Evolutionary conservation across 1,140 invertebrate species (phyloP).

Genomic region (Neocloeon triangulifer): DNA sequence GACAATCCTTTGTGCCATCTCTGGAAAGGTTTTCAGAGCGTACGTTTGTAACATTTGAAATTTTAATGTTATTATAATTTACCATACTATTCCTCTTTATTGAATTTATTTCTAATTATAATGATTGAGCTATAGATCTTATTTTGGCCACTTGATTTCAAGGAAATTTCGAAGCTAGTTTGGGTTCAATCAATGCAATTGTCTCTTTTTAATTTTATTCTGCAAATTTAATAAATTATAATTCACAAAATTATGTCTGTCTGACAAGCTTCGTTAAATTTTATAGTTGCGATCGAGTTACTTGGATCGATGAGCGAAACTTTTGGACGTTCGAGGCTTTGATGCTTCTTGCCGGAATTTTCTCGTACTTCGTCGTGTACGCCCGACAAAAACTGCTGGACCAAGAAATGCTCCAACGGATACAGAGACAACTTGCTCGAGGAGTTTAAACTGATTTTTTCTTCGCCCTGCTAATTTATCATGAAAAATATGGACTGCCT

Average conservation of each 20-base stretch:
- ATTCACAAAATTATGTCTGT: conserved; percentile 5
- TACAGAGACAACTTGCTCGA: conserved; percentile 29
- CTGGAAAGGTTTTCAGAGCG: conserved; percentile 42
- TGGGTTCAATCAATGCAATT: too few relatives aligned
- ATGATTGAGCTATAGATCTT: too few relatives aligned
- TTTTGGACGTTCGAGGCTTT: conserved; percentile 69
- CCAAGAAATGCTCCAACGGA: conserved; percentile 27
- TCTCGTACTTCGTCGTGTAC: conserved; percentile 30
- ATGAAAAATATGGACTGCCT: conserved; percentile 17
- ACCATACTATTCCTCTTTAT: too few relatives aligned
- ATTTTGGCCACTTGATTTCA: too few relatives aligned
- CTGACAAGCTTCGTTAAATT: conserved; percentile 5
- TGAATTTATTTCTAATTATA: too few relatives aligned
- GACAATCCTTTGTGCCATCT: conserved; percentile 37
- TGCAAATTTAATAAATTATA: not conserved
- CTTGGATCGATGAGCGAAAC: conserved; percentile 21
- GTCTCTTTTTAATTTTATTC: too few relatives aligned
- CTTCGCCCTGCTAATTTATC: too few relatives aligned
- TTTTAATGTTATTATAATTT: conserved; percentile 7
- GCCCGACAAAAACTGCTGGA: conserved; percentile 31
- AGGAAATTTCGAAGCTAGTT: too few relatives aligned
- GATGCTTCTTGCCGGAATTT: conserved; percentile 36
- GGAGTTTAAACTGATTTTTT: conserved; percentile 12
- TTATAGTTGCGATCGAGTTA: conserved; percentile 17
- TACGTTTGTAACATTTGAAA: conserved; percentile 12